These are phyloP conservation scores for Nannospalax galili DNA, from an alignment of 2,113 vertebrate species.

Conservation along the genomic window DNA sequence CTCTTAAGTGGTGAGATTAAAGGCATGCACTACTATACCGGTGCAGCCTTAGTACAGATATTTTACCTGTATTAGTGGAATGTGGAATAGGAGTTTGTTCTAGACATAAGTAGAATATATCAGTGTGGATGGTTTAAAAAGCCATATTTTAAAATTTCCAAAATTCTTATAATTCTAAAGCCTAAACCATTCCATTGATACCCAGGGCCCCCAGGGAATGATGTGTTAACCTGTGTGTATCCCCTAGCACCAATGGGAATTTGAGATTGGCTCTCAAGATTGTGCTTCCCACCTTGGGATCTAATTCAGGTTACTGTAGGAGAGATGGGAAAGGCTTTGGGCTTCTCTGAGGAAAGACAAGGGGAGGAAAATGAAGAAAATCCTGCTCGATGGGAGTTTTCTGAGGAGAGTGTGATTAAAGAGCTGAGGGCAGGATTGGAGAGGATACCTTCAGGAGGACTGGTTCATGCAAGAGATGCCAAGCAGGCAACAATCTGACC, in stretches of 20 bases:
- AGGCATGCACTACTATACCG: too few relatives aligned
- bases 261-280: background rate
- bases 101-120: conserved; percentile 10
- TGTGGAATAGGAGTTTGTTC: background rate
- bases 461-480: fast-evolving
- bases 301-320: background rate
- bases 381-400: background rate
- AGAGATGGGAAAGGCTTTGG: background rate
- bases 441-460: background rate
- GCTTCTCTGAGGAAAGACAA: background rate
- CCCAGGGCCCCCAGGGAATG: background rate
- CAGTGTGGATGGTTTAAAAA: background rate
- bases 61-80: background rate
- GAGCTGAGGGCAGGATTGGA: background rate
- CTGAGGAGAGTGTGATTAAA: background rate
- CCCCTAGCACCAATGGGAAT: background rate
- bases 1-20: too few relatives aligned
- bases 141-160: background rate
- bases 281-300: background rate
- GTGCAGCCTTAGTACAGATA: background rate
- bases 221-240: background rate
- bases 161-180: background rate
- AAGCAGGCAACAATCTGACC: background rate
- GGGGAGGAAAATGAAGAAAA: background rate
- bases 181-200: background rate